Evolutionary conservation across 2,888 invertebrate genomes (phyloP).

Genomic region (Girardia tigrina): DNA sequence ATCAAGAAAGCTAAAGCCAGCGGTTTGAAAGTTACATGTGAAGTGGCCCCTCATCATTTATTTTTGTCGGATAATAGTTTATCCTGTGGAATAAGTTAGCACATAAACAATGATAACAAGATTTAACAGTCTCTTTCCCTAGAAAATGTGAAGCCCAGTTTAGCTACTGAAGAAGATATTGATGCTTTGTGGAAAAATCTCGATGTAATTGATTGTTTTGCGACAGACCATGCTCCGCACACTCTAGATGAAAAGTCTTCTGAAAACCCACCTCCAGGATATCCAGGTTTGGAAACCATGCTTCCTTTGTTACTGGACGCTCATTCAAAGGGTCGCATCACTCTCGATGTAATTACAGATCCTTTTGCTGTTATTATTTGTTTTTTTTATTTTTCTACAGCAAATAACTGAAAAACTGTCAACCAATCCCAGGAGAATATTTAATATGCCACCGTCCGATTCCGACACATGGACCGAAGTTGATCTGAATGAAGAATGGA

Average conservation of each 20-base stretch:
- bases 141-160: conserved; percentile 70
- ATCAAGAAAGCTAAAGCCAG: conserved; percentile 48
- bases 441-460: conserved; percentile 68
- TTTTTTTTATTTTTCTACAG: no score
- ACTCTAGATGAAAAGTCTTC: conserved; percentile 68
- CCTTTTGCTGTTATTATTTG: no score
- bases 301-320: conserved; percentile 80
- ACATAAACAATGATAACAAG: no score
- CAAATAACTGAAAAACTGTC: conserved; percentile 62
- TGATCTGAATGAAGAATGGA: conserved; percentile 76
- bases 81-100: no score
- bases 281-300: conserved; percentile 90
- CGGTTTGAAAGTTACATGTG: conserved; percentile 84
- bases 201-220: conserved; percentile 85
- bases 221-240: conserved; percentile 75
- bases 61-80: conserved; percentile 75
- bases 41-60: conserved; percentile 93
- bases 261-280: conserved; percentile 66
- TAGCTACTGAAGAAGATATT: conserved; percentile 68
- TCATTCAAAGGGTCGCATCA: not conserved
- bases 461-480: conserved; percentile 95
- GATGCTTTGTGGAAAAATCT: conserved; percentile 88
- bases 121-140: no score
- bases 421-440: conserved; percentile 80
- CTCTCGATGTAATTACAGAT: no score